Conservation (phyloP, 2,797 vertebrate species). For the Protonibea diacanthus region DNA sequence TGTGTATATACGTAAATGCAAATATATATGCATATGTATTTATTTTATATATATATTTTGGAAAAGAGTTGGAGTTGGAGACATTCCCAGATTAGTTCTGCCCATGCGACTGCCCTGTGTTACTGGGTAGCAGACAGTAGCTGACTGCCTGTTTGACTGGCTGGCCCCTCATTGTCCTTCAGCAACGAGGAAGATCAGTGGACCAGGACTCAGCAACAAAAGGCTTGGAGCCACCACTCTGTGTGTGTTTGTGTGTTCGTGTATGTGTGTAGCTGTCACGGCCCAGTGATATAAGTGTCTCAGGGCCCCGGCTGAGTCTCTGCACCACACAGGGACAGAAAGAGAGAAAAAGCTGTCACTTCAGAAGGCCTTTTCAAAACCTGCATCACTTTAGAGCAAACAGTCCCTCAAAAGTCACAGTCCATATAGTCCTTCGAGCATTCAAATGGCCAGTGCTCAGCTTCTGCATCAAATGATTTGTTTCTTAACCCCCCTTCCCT, state of each 20-base stretch:
- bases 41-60: no score
- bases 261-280: constrained; percentile 85
- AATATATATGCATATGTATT: no score
- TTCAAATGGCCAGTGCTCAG: constrained; percentile 83
- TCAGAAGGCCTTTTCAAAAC: constrained; percentile 83
- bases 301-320: constrained; percentile 70
- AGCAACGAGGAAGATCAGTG: constrained; percentile 83
- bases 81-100: constrained; percentile 92
- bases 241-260: constrained; percentile 70
- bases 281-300: constrained; percentile 87
- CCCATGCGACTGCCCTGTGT: constrained; percentile 87
- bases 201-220: constrained; percentile 86
- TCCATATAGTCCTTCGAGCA: constrained; percentile 84
- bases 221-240: constrained; percentile 80
- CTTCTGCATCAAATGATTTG: constrained; percentile 83
- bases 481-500: constrained; percentile 61
- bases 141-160: constrained; percentile 72
- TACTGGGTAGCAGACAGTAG: constrained; percentile 86
- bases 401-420: constrained; percentile 84
- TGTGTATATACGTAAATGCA: no score
- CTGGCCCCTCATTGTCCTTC: constrained; percentile 87
- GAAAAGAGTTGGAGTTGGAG: no score
- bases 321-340: constrained; percentile 75
- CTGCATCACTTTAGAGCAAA: constrained; percentile 73
- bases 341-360: constrained; percentile 86